These are phyloP conservation scores for Melanerpes aurifrons DNA, from an alignment of 2,113 vertebrate species.

Conservation along the genomic window DNA sequence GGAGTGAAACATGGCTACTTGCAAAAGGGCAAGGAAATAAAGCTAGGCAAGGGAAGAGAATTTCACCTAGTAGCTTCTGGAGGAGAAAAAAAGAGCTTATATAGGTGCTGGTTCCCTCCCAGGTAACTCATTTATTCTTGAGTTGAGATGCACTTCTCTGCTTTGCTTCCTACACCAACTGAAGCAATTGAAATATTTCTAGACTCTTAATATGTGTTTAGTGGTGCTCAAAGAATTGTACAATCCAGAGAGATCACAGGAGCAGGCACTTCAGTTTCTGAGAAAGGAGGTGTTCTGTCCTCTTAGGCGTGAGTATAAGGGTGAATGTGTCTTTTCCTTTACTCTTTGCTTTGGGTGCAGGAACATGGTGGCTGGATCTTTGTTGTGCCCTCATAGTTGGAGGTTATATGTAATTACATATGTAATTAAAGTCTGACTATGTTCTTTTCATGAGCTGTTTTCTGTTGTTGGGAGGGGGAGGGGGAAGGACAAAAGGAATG, in stretches of 20 bases:
- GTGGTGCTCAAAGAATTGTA: background rate
- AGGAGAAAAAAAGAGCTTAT: background rate
- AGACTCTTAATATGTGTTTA: background rate
- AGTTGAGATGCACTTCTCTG: background rate
- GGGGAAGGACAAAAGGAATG: background rate
- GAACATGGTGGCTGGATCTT: background rate
- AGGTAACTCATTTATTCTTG: background rate
- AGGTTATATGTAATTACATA: background rate
- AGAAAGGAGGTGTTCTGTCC: background rate
- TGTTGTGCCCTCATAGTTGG: background rate
- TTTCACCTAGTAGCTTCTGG: background rate
- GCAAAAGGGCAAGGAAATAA: background rate
- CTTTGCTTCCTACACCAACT: background rate
- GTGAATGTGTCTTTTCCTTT: background rate
- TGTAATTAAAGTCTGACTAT: background rate
- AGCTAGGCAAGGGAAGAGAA: background rate
- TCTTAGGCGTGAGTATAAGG: background rate
- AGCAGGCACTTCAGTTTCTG: background rate
- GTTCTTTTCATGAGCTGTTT: background rate
- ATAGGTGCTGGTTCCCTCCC: background rate
- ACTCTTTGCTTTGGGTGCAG: background rate
- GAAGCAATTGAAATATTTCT: background rate
- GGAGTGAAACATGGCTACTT: background rate
- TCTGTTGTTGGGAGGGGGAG: background rate
- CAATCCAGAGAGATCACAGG: background rate